These are phyloP conservation scores for Chanos chanos DNA, from an alignment of 2,797 vertebrate species.

Conservation along the genomic window DNA sequence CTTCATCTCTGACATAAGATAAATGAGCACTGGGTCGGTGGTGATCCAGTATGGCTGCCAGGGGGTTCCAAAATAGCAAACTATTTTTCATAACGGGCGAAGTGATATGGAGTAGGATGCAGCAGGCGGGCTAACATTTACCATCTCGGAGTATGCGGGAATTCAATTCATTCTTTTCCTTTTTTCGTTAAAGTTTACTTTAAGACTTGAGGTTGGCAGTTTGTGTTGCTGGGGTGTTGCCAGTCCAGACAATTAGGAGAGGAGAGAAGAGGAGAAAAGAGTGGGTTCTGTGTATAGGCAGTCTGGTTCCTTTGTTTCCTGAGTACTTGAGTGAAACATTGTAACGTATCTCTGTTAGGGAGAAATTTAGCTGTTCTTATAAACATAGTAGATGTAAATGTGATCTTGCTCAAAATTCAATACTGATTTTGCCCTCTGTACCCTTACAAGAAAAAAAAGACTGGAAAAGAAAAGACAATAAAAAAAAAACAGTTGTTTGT, in stretches of 20 bases:
- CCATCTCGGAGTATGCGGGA: slow-evolving; percentile 78
- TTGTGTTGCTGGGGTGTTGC: slow-evolving; percentile 47
- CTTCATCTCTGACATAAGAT: slow-evolving; percentile 99
- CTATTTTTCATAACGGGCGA: slow-evolving; percentile 99
- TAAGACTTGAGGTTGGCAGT: slow-evolving; percentile 63
- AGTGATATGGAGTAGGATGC: slow-evolving; percentile 92
- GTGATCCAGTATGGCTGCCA: slow-evolving; percentile 97
- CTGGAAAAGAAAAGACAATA: too few relatives aligned
- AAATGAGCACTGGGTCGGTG: slow-evolving; percentile 98
- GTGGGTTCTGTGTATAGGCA: too few relatives aligned
- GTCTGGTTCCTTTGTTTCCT: too few relatives aligned
- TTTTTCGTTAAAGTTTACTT: slow-evolving; percentile 69
- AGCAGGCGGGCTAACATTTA: slow-evolving; percentile 90
- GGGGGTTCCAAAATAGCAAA: slow-evolving; percentile 99
- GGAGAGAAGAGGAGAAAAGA: neutral
- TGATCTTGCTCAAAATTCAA: too few relatives aligned
- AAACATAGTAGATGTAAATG: too few relatives aligned
- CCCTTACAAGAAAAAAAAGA: too few relatives aligned
- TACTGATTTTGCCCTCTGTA: too few relatives aligned
- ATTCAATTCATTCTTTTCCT: slow-evolving; percentile 80
- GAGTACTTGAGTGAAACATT: too few relatives aligned
- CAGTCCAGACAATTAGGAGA: slow-evolving; percentile 9
- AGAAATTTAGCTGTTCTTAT: too few relatives aligned
- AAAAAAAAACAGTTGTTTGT: too few relatives aligned
- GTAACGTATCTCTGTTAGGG: too few relatives aligned